Conservation (phyloP, 30 jellyfish, hydroid and myxozoan species). For the Clytia hemisphaerica region DNA sequence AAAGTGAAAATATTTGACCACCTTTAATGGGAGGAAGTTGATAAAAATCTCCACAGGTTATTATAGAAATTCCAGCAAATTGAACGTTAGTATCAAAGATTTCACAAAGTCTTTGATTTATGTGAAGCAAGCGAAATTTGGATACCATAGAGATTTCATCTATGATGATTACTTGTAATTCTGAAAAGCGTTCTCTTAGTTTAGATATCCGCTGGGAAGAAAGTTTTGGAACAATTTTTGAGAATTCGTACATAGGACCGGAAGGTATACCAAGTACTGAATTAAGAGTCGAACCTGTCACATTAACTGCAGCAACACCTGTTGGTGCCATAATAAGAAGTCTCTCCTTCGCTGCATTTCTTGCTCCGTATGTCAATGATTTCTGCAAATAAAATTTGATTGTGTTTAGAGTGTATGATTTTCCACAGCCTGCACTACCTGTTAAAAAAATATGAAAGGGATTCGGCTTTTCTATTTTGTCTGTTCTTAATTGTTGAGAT, state of each 20-base stretch:
- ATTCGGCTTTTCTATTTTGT: background rate
- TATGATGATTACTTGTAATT: background rate
- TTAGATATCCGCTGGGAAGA: background rate
- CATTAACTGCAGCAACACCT: constrained; percentile 2
- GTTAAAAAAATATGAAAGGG: constrained; percentile 3
- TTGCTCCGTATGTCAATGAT: background rate
- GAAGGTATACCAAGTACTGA: background rate
- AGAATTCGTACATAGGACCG: no score
- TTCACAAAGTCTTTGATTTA: constrained; percentile 1
- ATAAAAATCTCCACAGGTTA: constrained; percentile 7
- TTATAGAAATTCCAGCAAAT: constrained; percentile 5
- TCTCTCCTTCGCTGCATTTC: background rate
- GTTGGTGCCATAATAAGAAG: constrained; percentile 13
- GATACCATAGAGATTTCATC: constrained; percentile 28
- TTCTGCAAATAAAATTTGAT: background rate
- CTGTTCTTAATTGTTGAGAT: background rate
- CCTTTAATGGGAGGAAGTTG: constrained; percentile 3
- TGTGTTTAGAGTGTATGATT: background rate
- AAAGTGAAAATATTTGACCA: background rate
- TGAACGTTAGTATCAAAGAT: constrained; percentile 1
- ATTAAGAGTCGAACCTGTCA: background rate
- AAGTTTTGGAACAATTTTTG: background rate
- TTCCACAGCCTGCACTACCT: constrained; percentile 27
- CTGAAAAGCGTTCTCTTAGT: background rate
- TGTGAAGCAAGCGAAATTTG: background rate